Evolutionary conservation across 2,113 vertebrate species (phyloP), one percentile per base, ranked within the genome.

Genomic region (Pandion haliaetus): DNA sequence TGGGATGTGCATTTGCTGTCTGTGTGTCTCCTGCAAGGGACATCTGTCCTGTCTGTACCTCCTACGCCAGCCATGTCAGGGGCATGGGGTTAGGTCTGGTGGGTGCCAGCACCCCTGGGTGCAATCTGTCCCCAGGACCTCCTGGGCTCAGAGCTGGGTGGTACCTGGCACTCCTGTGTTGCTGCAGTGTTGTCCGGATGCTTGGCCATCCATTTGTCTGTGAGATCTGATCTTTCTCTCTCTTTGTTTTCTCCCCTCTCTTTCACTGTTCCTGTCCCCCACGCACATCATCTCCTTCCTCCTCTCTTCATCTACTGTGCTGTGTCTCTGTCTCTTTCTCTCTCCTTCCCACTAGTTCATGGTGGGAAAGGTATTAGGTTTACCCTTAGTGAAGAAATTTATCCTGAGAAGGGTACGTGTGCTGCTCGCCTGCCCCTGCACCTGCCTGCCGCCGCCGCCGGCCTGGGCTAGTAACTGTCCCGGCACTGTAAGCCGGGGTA

Each of bases 341-440:
- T 98, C 94, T 97, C 98, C 98, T 98, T 95, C 91, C 91, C 84
- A 97, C 98, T 98, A 99, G 99, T 99, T 97, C 99, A 99, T 98
- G 98, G 98, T 99, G 99, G 99, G 98, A 99, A 99, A 98, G 99
- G 99, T 97, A 98, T 99, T 99, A 99, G 99, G 98, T 99, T 99
- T 99, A 99, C 99, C 98, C 99, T 99, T 99, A 99, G 99, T 98
- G 99, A 99, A 99, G 99, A 99, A 98, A 99, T 99, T 98, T 99
- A 99, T 99, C 99, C 99, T 98, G 99, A 99, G 91, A 99, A 99
- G 99, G 99, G 99, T 99, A 99, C 93, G 99, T 99, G 98, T 95
- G 92, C 95, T 67, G 63, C 95, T 91, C 31, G 5, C 97, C 97
- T 45, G 2, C 96, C 96, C 97, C 97, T 89, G 97, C 93, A 72